Evolutionary conservation across 1,140 invertebrate species (phyloP), one percentile per base, ranked within the genome.

Genomic region (Pinna nobilis): DNA sequence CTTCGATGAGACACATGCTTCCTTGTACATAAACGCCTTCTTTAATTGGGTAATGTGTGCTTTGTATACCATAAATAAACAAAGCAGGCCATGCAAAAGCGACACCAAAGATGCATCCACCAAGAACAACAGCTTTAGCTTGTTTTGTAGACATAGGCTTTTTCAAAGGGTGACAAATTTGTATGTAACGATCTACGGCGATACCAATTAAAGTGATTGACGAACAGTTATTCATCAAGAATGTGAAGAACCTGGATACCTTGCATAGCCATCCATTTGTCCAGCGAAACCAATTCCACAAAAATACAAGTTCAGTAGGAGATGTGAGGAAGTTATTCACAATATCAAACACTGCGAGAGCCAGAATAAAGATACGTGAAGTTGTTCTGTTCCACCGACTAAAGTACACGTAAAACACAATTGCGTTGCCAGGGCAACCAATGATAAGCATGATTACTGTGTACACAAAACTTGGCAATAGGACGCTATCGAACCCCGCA

Each of bases 361-460:
- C 66, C 20, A 78, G 53, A 25, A 83, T 73, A 55, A 83, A 83
- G 11, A 75, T 20, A 47, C 70, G 68, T 0, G 79, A 80, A 3
- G 82, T 76, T 13, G 79, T 77, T 9, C 63, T 61, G 9, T 70
- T 63, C 79, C 80, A 79, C 15, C 76, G 57, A 61, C 69, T 75
- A 23, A 76, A 74, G 59, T 83, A 83, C 49, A 83, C 77, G 53
- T 82, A 83, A 63, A 81, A 74, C 25, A 77, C 79, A 2, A 83
- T 32, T 0, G 75, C 61, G 64, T 83, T 83, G 25, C 82, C 82
- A 11, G 79, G 23, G 35, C 76, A 39, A 1, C 82, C 79, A 18
- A 83, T 61, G 5, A 80, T 32, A 63, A 83, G 72, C 39, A 83
- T 60, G 25, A 78, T 23, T 32, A 74, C 53, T 5, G 72, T 77